Evolutionary conservation across 2,797 vertebrate species (phyloP), one percentile per base, ranked within the genome.

Genomic region (Ibycter americanus): DNA sequence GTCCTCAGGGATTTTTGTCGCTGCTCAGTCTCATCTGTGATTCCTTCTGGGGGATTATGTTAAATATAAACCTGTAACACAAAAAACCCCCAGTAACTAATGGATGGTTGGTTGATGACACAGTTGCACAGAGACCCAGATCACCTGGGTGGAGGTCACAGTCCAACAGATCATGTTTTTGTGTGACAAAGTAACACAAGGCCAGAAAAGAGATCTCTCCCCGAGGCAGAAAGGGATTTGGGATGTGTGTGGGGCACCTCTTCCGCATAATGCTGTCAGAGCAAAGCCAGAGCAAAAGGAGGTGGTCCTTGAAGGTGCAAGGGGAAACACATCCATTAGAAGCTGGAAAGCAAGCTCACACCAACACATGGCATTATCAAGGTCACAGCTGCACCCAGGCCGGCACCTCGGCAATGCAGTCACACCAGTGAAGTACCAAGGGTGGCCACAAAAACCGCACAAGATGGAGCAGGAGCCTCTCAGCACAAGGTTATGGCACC

Each of bases 281-380:
- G 38, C 36, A 18, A 55, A 76, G 58, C 6, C 19, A 5, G 21
- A 7, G 62, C 16, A 19, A 34, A 56, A 59, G 52, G 11, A 79
- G 34, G 52, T 9, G 31, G 38, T 29, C 40, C 27, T 11, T 21
- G 51, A 19, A 32, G 29, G 25, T 11, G 8, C 15, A 12, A 42
- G 0, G 13, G 59, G 34, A 56, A 68, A 3, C 2, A 1, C 4
- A 2, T 2, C 29, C 14, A 1, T 7, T 1, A 32, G 25, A 15
- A 55, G 32, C 0, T 2, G 6, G 9, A 80, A 42, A 42, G 34
- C 14, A 9, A 84, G 15, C 27, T 63, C 9, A 22, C 62, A 32
- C 29, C 62, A 2, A 47, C 58, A 8, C 16, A 4, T 1, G 2
- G 49, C 55, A 29, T 3, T 26, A 38, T 46, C 17, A 31, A 74